These are phyloP conservation scores for Mnemiopsis leidyi DNA, from an alignment of 37 sponge, comb jelly and placozoan species.

Conservation along the genomic window DNA sequence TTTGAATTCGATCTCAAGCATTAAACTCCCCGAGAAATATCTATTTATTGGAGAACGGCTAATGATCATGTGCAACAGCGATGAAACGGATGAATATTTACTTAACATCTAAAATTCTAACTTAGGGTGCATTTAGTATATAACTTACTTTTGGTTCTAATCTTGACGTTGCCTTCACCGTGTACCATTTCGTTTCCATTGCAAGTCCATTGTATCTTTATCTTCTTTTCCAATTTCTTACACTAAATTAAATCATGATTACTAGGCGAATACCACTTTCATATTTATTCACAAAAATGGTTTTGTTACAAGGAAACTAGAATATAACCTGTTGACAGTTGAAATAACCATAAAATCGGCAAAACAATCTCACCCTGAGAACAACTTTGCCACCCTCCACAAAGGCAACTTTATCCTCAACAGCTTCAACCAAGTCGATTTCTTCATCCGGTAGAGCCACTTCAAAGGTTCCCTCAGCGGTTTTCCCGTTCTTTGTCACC, in stretches of 20 bases:
- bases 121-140: not conserved
- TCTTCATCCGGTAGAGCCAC: constrained; percentile 22
- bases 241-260: no score
- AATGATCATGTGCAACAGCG: no score
- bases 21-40: no score
- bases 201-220: not conserved
- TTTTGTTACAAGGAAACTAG: no score
- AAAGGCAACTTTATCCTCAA: not conserved
- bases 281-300: no score
- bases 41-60: no score
- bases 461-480: not conserved
- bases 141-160: constrained; percentile 2
- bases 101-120: not conserved
- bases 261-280: no score
- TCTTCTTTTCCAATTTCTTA: not conserved
- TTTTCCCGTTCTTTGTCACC: not conserved
- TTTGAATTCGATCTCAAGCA: not conserved
- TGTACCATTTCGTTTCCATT: not conserved
- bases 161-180: constrained; percentile 2
- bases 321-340: no score
- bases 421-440: not conserved
- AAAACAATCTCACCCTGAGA: not conserved
- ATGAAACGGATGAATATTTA: no score
- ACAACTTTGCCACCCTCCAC: not conserved
- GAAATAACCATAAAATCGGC: no score